phyloP scores from a whole-genome alignment of 2,113 vertebrate species.

The Elgaria multicarinata region DNA sequence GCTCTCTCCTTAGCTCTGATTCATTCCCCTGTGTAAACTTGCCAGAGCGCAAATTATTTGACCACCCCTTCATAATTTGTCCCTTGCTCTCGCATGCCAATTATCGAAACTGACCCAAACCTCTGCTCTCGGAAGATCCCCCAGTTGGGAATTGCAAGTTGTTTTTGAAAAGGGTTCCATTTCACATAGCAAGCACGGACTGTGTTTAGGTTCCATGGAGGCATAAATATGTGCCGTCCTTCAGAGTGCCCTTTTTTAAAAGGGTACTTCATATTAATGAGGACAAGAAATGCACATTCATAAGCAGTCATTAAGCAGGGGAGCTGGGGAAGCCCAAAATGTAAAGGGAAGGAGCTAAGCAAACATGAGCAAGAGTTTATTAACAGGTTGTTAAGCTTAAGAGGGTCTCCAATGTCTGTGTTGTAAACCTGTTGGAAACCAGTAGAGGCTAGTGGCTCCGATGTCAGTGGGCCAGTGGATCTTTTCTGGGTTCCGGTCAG shows the following conservation, averaged over 20 bases:
- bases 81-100: conserved; percentile 60
- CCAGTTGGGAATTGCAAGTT: conserved; percentile 47
- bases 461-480: no score
- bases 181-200: not conserved
- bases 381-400: not conserved
- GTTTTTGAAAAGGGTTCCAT: not conserved
- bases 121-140: conserved; percentile 58
- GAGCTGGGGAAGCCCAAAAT: not conserved
- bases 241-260: no score
- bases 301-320: not conserved
- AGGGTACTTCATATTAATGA: conserved; percentile 4
- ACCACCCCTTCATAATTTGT: conserved; percentile 72
- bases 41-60: conserved; percentile 72
- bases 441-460: no score
- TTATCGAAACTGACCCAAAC: conserved; percentile 71
- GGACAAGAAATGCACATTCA: not conserved
- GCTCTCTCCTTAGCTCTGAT: conserved; percentile 72
- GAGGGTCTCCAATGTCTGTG: not conserved
- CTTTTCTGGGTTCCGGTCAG: no score
- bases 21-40: conserved; percentile 72
- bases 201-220: not conserved
- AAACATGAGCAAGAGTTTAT: not conserved
- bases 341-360: not conserved
- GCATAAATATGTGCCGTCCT: not conserved
- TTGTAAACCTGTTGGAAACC: not conserved